These are phyloP conservation scores for Oscheius sp. DNA, from an alignment of 2,888 invertebrate species.

Conservation along the genomic window DNA sequence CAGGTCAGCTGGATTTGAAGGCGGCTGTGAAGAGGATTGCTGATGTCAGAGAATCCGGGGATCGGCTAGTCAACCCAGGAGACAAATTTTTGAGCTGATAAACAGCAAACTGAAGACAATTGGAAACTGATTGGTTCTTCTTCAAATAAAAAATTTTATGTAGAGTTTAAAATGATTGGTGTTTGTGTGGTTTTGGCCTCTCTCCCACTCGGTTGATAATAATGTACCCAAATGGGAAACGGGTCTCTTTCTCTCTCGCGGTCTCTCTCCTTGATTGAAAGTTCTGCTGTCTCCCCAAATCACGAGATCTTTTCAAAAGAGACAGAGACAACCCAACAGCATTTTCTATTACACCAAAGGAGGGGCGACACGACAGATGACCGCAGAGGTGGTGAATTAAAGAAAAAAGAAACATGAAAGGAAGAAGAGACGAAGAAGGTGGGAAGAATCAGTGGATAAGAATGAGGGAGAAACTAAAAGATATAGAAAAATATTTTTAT, in stretches of 20 bases:
- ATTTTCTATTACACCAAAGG: slow-evolving; percentile 15
- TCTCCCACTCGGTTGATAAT: too few species aligned
- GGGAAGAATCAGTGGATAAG: not conserved
- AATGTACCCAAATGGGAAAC: too few species aligned
- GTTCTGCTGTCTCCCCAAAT: not conserved
- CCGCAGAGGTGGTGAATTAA: not conserved
- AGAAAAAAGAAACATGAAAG: not conserved
- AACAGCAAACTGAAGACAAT: too few species aligned
- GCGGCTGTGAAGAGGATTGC: not conserved
- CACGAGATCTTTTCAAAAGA: not conserved
- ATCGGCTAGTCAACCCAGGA: too few species aligned
- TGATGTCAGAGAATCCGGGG: too few species aligned
- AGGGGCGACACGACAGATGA: not conserved
- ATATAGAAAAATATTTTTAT: too few species aligned
- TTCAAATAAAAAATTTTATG: too few species aligned
- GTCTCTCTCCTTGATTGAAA: not conserved
- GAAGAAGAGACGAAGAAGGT: not conserved
- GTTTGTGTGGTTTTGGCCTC: too few species aligned
- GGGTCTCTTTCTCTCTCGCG: not conserved
- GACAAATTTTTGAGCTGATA: too few species aligned
- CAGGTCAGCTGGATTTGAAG: not conserved
- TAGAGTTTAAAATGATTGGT: too few species aligned
- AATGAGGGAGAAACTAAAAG: not conserved
- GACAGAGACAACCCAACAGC: slow-evolving; percentile 1
- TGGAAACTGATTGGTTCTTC: too few species aligned